Evolutionary conservation across 2,113 vertebrate species (phyloP).

Genomic region (Brienomyrus brachyistius): DNA sequence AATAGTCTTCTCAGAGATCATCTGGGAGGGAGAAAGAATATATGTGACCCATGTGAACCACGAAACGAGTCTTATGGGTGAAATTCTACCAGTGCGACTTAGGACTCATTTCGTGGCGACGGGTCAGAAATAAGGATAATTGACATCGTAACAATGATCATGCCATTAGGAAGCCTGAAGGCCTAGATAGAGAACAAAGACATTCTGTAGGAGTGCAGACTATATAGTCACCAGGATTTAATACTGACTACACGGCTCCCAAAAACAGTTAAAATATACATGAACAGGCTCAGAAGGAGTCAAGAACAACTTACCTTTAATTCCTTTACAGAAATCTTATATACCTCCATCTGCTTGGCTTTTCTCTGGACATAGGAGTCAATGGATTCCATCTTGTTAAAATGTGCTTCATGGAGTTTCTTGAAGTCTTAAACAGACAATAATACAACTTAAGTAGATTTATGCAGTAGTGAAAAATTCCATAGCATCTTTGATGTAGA

Average conservation of each 20-base stretch:
- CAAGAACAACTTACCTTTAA: conserved; percentile 63
- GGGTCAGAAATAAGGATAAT: not conserved
- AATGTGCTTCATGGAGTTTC: conserved; percentile 83
- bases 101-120: too few species aligned
- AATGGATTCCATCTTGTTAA: conserved; percentile 92
- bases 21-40: conserved; percentile 35
- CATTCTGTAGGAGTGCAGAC: not conserved
- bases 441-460: not conserved
- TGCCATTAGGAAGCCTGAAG: not conserved
- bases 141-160: not conserved
- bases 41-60: not conserved
- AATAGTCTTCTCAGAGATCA: conserved; percentile 42
- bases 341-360: conserved; percentile 60
- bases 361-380: conserved; percentile 79
- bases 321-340: conserved; percentile 54
- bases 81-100: too few species aligned
- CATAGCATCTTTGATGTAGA: not conserved
- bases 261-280: not conserved
- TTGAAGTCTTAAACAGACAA: conserved; percentile 72
- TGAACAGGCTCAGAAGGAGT: not conserved
- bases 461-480: not conserved
- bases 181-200: not conserved
- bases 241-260: not conserved
- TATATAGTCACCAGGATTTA: not conserved
- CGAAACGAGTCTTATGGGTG: too few species aligned